Percentiles rank a stretch among this genome's conserved stretches.
phyloP scores from a whole-genome alignment of 2,888 invertebrate species.

The Eupithecia tripunctaria region DNA sequence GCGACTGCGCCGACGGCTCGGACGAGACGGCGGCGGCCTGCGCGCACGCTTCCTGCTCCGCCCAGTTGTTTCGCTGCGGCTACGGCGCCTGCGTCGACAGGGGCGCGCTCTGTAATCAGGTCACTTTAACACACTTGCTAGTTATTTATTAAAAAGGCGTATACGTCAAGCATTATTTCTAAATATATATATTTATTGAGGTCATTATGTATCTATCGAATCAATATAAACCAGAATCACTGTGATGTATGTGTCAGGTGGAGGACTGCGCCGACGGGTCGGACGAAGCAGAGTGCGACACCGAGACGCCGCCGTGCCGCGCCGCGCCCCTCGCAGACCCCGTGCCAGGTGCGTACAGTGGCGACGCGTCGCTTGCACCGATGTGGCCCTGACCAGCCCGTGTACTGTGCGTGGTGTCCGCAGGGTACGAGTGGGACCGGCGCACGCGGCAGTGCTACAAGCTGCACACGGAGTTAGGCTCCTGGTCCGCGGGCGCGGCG shows the following conservation, averaged over 20 bases:
- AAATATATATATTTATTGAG: no score
- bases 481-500: neutral
- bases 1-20: constrained; percentile 8
- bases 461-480: neutral
- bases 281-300: neutral
- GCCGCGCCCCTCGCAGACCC: neutral
- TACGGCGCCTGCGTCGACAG: constrained; percentile 13
- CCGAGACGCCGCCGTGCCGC: constrained; percentile 6
- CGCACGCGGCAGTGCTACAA: constrained; percentile 10
- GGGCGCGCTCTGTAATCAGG: constrained; percentile 2
- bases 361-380: no score
- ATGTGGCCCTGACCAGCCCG: no score
- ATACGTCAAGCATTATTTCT: no score
- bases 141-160: no score
- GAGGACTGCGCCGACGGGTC: constrained; percentile 10
- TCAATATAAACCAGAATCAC: no score
- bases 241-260: neutral
- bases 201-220: no score
- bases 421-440: constrained; percentile 10
- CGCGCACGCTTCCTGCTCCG: neutral
- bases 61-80: neutral
- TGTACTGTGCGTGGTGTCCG: neutral
- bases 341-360: neutral
- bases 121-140: neutral
- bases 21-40: constrained; percentile 10